Evolutionary conservation across 2,797 vertebrate genomes (phyloP).

Genomic region (Alosa sapidissima): DNA sequence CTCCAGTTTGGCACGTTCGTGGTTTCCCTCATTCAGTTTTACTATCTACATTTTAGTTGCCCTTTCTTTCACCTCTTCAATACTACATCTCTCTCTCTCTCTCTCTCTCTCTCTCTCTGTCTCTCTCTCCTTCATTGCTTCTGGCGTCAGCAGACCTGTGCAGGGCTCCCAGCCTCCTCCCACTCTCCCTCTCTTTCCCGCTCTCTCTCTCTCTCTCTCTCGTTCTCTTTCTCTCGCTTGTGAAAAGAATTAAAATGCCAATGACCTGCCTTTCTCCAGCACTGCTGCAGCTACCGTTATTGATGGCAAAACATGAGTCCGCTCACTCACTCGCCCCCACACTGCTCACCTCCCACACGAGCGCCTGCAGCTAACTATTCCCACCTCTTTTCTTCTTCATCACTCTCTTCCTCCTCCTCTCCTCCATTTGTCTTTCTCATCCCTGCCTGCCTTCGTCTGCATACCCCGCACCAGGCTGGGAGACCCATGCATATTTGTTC

Average conservation of each 20-base stretch:
- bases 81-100: neutral
- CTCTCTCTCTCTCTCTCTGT: neutral
- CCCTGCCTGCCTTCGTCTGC: neutral
- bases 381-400: conserved; percentile 21
- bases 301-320: conserved; percentile 42
- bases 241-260: conserved; percentile 70
- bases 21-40: neutral
- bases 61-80: conserved; percentile 1
- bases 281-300: conserved; percentile 41
- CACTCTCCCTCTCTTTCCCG: neutral
- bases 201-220: neutral
- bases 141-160: no score
- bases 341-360: conserved; percentile 47
- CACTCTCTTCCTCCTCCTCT: neutral
- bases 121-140: neutral
- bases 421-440: conserved; percentile 7
- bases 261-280: conserved; percentile 31
- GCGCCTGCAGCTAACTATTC: conserved; percentile 37
- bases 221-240: conserved; percentile 44
- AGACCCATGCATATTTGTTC: neutral
- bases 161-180: neutral
- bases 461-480: neutral
- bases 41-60: neutral
- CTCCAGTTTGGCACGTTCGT: neutral
- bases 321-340: conserved; percentile 39